Evolutionary conservation across 2,797 vertebrate genomes (phyloP), one percentile per base, ranked within the genome.

Genomic region (Platyrinchus mystaceus): DNA sequence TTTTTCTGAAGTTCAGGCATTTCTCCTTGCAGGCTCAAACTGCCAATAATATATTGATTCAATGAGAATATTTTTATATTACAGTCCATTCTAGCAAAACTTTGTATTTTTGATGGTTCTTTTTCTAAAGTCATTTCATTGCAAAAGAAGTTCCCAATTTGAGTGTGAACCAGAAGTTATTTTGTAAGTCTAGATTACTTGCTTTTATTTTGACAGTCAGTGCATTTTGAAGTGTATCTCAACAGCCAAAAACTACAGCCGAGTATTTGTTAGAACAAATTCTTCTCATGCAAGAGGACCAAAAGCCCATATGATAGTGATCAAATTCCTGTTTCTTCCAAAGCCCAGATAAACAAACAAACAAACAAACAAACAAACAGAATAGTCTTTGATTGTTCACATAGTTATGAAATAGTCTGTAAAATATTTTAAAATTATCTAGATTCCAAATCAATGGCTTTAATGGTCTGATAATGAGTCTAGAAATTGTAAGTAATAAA

Each of bases 221-320:
- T 28, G 13, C 2, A 69, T 86, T 88, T 93, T 26, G 78, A 64
- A 93, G 50, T 24, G 15, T 34, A 47, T 74, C 28, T 78, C 55
- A 69, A 64, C n/a, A 84, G 83, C 91, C 94, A 95, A 93, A 92
- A 94, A 18, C 20, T 83, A 36, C 87, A 89, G 76, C 52, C 89
- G 71, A 94, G 28, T 89, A 62, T 87, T 92, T 91, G 15, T 55
- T 68, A 91, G 37, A 94, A 89, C n/a, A 94, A 89, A 89, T 70
- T 30, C 27, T 91, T 87, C 64, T 82, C 75, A 62, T 80, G 76
- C 53, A 91, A 69, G 19, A 74, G 39, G 12, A 74, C 0, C 3
- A 39, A 10, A 78, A 75, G 16, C 8, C n/a, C 82, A 85, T 68
- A 62, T 58, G 71, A 47, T 66, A 89, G 27, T 8, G 7, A 75